Evolutionary conservation across 2,797 vertebrate genomes (phyloP).

Genomic region (Cynopterus sphinx): DNA sequence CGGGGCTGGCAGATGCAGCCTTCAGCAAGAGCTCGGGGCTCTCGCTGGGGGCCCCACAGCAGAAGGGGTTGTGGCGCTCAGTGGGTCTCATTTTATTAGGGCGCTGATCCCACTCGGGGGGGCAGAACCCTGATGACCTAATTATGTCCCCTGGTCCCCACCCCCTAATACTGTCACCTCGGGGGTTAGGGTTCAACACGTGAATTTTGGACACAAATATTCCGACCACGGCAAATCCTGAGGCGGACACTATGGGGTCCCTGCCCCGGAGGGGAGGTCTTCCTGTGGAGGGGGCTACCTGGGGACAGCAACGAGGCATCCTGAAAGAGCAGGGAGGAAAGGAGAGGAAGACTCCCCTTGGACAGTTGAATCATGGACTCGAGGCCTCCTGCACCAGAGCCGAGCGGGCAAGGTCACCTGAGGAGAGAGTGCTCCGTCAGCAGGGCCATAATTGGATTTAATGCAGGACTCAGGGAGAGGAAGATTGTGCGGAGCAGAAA

Average conservation of each 20-base stretch:
- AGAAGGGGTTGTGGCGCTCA: not conserved
- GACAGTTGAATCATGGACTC: not conserved
- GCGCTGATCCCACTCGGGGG: not conserved
- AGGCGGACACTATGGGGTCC: not conserved
- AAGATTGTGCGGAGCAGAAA: not conserved
- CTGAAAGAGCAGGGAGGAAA: not conserved
- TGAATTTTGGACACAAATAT: not conserved
- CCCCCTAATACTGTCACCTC: not conserved
- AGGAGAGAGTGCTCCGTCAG: constrained; percentile 54
- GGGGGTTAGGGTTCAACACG: not conserved
- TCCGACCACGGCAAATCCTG: not conserved
- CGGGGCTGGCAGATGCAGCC: fast-evolving
- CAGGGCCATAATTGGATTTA: constrained; percentile 73
- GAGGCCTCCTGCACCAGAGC: not conserved
- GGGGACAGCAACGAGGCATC: not conserved
- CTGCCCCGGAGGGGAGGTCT: not conserved
- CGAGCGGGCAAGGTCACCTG: constrained; percentile 65
- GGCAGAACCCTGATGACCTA: not conserved
- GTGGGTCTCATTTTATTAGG: not conserved
- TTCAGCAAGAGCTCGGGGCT: not conserved
- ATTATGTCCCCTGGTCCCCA: too few species aligned
- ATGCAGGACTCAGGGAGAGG: constrained; percentile 39
- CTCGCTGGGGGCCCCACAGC: not conserved
- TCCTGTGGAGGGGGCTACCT: not conserved
- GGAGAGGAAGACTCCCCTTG: not conserved